Evolutionary conservation across 2,888 invertebrate species (phyloP), one percentile per base, ranked within the genome.

Genomic region (Drosophila paramelanica): DNA sequence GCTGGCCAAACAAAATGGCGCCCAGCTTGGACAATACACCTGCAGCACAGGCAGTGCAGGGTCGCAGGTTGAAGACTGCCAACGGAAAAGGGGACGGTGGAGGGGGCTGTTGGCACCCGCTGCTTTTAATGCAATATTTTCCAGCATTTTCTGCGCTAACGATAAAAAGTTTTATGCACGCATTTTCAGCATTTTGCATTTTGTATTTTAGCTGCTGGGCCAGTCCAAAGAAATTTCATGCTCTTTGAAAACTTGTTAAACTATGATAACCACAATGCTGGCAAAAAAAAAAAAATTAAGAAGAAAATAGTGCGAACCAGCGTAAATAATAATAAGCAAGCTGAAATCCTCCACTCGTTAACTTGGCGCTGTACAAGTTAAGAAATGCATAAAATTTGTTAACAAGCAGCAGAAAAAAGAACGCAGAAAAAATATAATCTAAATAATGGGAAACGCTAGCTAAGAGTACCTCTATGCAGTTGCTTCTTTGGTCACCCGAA

Each of bases 181-280:
- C 83, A 78, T 86, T 88, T 88, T 82, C 77, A 65, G 71, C 77
- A 80, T 77, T 82, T 74, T 79, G 61, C 64, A 70, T 67, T 67
- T 57, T 75, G 67, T 70, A 72, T 77, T 81, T 73, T 66, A 51
- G 71, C 57, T 43, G 56, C n/a, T 56, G 56, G 74, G 64, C 61
- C 65, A 58, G 71, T 65, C 77, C 79, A 81, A 87, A 83, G 76
- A 83, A 90, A 85, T 89, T 90, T 81, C 81, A 84, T 81, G 88
- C 84, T 86, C 79, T 89, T 88, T 83, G 81, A 90, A 91, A 91
- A 91, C 82, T 91, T 90, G 85, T 90, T 91, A 90, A 91, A 91
- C 80, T 90, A 89, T 90, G 91, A 90, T 90, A 90, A 89, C 90
- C 87, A 91, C 90, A 90, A 90, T 89, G 88, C 81, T 79, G 80